These are phyloP conservation scores for Pterocles gutturalis DNA, from an alignment of 2,113 vertebrate genomes.

Conservation along the genomic window DNA sequence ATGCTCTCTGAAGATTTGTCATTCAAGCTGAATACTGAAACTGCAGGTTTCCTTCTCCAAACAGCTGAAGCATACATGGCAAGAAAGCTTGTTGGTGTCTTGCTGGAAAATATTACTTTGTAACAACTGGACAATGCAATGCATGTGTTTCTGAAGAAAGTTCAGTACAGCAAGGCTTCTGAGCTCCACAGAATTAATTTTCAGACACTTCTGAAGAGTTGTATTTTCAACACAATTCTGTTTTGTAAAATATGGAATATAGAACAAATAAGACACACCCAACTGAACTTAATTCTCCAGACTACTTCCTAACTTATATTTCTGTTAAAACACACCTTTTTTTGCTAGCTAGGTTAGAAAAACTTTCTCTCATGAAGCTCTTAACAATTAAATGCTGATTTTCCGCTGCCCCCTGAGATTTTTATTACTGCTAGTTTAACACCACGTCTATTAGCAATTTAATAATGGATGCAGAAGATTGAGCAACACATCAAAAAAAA, in stretches of 20 bases:
- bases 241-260: not conserved
- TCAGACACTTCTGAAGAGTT: not conserved
- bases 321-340: not conserved
- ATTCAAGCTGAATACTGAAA: not conserved
- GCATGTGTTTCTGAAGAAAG: not conserved
- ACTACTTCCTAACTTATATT: not conserved
- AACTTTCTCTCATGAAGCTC: not conserved
- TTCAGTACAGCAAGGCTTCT: not conserved
- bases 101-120: not conserved
- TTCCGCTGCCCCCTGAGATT: not conserved
- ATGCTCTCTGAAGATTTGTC: not conserved
- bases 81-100: not conserved
- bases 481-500: not conserved
- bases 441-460: not conserved
- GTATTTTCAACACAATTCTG: not conserved
- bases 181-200: not conserved
- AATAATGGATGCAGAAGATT: not conserved
- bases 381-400: not conserved
- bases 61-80: not conserved
- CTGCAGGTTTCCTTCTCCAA: not conserved
- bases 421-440: not conserved
- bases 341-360: not conserved
- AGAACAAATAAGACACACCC: not conserved
- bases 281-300: not conserved
- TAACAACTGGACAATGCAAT: not conserved